These are phyloP conservation scores for Glaucopsyche alexis DNA, from an alignment of 2,888 invertebrate species.

Conservation along the genomic window DNA sequence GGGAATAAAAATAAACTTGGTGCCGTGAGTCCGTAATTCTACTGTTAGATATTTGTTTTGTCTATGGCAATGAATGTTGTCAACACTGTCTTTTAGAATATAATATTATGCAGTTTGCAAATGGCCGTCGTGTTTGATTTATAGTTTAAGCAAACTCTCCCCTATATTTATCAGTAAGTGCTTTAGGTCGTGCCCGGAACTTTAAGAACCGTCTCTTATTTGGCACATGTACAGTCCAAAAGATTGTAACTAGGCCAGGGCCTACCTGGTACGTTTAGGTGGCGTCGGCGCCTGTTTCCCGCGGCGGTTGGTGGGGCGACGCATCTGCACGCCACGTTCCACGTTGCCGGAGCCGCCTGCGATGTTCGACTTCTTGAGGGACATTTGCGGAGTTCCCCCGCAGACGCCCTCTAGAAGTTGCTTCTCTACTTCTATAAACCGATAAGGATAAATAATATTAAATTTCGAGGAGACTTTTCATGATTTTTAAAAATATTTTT, in stretches of 20 bases:
- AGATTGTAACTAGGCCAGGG: background rate
- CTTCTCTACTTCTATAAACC: conserved; percentile 91
- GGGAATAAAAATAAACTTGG: no score
- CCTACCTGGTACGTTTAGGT: conserved; percentile 94
- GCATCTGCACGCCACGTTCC: conserved; percentile 87
- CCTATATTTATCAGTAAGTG: no score
- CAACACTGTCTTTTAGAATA: no score
- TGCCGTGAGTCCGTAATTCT: no score
- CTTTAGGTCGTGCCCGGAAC: no score
- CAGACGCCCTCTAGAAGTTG: conserved; percentile 86
- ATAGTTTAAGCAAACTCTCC: no score
- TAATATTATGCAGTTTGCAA: no score
- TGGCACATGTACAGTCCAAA: no score
- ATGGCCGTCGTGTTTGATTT: no score
- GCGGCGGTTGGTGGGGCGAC: conserved; percentile 91
- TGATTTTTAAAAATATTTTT: background rate
- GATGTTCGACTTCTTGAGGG: conserved; percentile 54
- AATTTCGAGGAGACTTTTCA: background rate
- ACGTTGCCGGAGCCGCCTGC: conserved; percentile 66
- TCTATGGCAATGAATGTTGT: no score
- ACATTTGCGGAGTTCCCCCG: conserved; percentile 79
- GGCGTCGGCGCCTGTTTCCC: conserved; percentile 97
- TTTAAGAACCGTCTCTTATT: no score
- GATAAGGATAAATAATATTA: background rate
- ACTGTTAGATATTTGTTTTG: no score